phyloP scores from a whole-genome alignment of 2,888 invertebrate genomes.

The Elegia similella region DNA sequence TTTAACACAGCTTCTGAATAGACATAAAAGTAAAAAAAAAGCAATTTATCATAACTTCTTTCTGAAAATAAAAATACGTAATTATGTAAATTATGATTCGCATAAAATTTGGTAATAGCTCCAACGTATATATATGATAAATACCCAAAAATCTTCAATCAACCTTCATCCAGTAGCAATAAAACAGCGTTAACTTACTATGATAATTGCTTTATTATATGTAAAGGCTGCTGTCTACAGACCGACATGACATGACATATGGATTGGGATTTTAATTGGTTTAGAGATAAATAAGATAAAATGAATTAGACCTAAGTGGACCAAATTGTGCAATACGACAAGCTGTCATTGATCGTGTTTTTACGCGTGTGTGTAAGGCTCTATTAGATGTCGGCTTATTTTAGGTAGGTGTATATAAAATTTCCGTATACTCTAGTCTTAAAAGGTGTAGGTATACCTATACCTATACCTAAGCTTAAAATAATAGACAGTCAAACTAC shows the following conservation, averaged over 20 bases:
- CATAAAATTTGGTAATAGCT: not conserved
- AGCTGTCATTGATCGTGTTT: slow-evolving; percentile 8
- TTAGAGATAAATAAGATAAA: slow-evolving; percentile 34
- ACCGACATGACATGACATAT: slow-evolving; percentile 31
- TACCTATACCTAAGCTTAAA: no score
- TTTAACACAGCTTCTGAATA: no score
- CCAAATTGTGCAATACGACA: slow-evolving; percentile 18
- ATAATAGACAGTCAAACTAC: no score
- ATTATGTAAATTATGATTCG: no score
- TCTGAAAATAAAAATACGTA: no score
- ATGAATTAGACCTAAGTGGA: slow-evolving; percentile 21
- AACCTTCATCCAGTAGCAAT: not conserved
- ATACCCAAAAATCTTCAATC: not conserved
- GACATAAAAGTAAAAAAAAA: no score
- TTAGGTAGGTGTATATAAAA: no score
- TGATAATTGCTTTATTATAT: slow-evolving; percentile 16
- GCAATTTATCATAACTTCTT: no score
- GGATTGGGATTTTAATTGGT: slow-evolving; percentile 33
- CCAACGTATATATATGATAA: not conserved
- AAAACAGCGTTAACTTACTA: not conserved
- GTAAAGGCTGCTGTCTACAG: not conserved
- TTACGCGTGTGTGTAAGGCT: not conserved
- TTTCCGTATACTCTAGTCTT: no score
- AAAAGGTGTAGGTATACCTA: no score
- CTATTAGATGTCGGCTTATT: not conserved